These are phyloP conservation scores for Pteropus rufus DNA, from an alignment of 2,797 vertebrate species.

Conservation along the genomic window DNA sequence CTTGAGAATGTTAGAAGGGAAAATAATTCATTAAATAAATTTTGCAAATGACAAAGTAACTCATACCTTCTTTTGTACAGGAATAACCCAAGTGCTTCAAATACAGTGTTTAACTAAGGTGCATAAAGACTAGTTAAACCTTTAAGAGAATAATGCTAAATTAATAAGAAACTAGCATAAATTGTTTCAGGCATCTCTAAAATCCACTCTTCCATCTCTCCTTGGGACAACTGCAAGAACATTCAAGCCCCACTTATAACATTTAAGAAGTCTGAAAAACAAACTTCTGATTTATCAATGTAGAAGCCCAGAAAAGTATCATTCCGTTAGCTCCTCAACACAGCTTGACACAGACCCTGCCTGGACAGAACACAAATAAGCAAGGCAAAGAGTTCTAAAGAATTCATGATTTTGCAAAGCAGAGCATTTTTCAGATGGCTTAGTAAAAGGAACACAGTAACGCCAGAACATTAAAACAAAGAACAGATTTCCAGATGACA, in stretches of 20 bases:
- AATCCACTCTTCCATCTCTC: neutral
- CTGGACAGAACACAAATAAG: neutral
- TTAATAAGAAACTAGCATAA: neutral
- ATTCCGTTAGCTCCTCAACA: neutral
- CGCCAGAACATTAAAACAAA: neutral
- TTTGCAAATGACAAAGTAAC: neutral
- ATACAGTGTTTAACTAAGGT: neutral
- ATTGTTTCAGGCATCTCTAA: neutral
- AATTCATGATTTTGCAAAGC: neutral
- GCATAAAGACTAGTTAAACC: neutral
- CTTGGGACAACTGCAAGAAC: neutral
- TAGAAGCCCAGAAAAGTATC: neutral
- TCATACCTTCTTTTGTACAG: neutral
- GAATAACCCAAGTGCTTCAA: neutral
- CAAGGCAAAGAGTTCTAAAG: neutral
- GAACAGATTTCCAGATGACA: neutral
- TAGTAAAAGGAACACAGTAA: neutral
- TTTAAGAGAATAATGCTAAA: neutral
- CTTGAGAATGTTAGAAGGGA: neutral
- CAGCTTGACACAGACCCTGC: neutral
- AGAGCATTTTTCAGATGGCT: constrained; percentile 3
- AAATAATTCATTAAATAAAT: neutral
- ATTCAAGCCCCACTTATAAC: neutral
- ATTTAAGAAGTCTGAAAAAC: constrained; percentile 1
- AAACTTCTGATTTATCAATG: neutral